Evolutionary conservation across 2,888 invertebrate genomes (phyloP), one percentile per base, ranked within the genome.

Genomic region (Orchesella flavescens): DNA sequence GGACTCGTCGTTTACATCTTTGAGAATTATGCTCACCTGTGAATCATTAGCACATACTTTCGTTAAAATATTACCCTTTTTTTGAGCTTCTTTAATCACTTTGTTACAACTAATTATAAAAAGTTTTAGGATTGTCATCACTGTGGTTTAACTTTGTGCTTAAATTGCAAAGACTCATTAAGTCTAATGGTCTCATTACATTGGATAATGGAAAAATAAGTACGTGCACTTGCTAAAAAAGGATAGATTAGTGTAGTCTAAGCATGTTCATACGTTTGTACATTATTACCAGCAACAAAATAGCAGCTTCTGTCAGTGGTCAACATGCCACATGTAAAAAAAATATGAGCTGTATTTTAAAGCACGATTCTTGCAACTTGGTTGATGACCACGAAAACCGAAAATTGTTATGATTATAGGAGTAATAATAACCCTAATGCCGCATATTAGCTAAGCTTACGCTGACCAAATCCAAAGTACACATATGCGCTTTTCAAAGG

Each of bases 1-100:
- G 53, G 95, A 93, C 92, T 96, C 94, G 90, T 98, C 97, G 91
- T 98, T 97, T 85, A 96, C 95, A 90, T 98, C 97, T 89, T 95
- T 94, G 75, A 98, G 92, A 85, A 94, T 93, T 87, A 97, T 94
- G 72, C 94, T 95, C 79, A 97, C 96, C 96, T 97, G 66, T 34
- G 13, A 68, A 46, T 34, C 65, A 59, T 59, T 43, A 65, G 61
- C 74, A 53, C 10, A 19, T 19, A 49, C 23, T 49, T 46, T 71
- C 75, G 55, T 78, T 72, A 69, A 34, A 9, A 59, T 10, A 44
- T 19, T 10, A 66, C 53, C 23, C 57, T 15, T 44, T 68, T 17
- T 43, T 43, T 49, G 12, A 23, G 34, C 34, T 2, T 57, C 71
- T 66, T 73, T 73, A 80, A 80, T 73, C 46, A 61, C 81, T 66